Conservation (phyloP, 2,888 invertebrate genomes). For the Cephalotes varians region DNA sequence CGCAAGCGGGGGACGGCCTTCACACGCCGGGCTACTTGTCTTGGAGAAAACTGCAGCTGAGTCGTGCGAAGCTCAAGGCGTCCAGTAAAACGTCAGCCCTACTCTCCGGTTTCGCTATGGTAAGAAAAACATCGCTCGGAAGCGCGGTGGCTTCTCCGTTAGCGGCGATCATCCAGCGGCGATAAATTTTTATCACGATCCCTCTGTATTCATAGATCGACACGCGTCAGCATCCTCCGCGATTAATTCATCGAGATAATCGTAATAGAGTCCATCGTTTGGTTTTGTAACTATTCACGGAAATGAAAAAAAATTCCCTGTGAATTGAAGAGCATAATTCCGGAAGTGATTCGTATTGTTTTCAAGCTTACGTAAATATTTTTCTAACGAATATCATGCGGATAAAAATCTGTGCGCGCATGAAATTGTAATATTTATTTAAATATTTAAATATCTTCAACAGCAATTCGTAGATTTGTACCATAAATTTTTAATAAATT, state of each 20-base stretch:
- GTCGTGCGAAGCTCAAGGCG: slow-evolving; percentile 98
- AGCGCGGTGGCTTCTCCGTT: neutral
- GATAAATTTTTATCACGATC: neutral
- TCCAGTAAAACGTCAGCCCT: slow-evolving; percentile 99
- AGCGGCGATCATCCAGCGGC: neutral
- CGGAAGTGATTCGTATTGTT: slow-evolving; percentile 8
- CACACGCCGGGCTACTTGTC: slow-evolving; percentile 95
- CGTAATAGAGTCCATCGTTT: neutral
- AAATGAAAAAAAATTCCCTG: slow-evolving; percentile 1
- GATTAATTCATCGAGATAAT: slow-evolving; percentile 16
- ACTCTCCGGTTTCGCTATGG: slow-evolving; percentile 99
- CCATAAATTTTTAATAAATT: neutral
- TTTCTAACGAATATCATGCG: neutral
- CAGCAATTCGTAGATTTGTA: neutral
- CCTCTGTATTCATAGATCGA: neutral
- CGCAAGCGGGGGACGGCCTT: slow-evolving; percentile 91
- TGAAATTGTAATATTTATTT: neutral
- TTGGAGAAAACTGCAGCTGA: slow-evolving; percentile 96
- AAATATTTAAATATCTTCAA: neutral
- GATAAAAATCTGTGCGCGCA: neutral
- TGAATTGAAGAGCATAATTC: neutral
- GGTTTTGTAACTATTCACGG: neutral
- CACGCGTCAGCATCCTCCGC: neutral
- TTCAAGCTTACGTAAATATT: neutral
- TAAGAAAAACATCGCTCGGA: slow-evolving; percentile 84